A percentile compares a stretch with the other conserved stretches of the same genome.
phyloP scores from a whole-genome alignment of 1,140 invertebrate genomes.

The Drosophila melanogaster region Release_6_plus_ISO1_MT NT_033777.3:26675501-26676000 shows the following conservation, averaged over 20 bases:
- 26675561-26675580: constrained; percentile 42
- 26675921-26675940: constrained; percentile 80
- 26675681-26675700: constrained; percentile 33
- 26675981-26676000: constrained; percentile 63
- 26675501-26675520: constrained; percentile 75
- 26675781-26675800: constrained; percentile 81
- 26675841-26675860: constrained; percentile 21
- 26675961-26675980: constrained; percentile 7
- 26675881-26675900: constrained; percentile 61
- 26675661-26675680: background rate
- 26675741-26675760: constrained; percentile 6
- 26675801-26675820: constrained; percentile 83
- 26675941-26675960: constrained; percentile 48
- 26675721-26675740: constrained; percentile 47
- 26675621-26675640: constrained; percentile 80
- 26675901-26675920: constrained; percentile 80
- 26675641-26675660: constrained; percentile 29
- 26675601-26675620: constrained; percentile 77
- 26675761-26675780: constrained; percentile 74
- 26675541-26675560: constrained; percentile 35
- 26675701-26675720: constrained; percentile 70
- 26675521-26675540: constrained; percentile 54
- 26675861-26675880: constrained; percentile 25
- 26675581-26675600: constrained; percentile 62
- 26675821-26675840: constrained; percentile 72